Percentiles rank a stretch among this genome's conserved stretches.
Conservation (phyloP, 2,797 vertebrate genomes). For the Strix occidentalis region DNA sequence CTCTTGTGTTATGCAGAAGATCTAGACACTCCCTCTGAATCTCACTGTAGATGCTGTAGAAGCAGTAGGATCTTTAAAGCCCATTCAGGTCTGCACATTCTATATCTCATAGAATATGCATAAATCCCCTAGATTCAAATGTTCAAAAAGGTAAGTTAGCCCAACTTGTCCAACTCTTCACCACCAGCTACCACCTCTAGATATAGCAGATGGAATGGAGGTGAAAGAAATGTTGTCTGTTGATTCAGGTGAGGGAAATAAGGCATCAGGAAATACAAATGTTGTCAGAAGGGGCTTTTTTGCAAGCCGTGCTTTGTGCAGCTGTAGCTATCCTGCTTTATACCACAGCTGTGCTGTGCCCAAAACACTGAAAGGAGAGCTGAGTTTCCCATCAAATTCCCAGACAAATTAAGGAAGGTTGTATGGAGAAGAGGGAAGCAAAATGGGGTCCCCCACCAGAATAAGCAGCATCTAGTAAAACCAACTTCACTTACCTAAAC, state of each 20-base stretch:
- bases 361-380: background rate
- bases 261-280: background rate
- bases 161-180: background rate
- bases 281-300: background rate
- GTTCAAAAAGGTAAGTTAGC: background rate
- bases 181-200: background rate
- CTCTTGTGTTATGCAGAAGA: background rate
- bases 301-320: background rate
- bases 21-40: background rate
- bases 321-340: background rate
- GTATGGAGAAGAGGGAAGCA: background rate
- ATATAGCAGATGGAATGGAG: background rate
- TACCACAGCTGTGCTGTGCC: background rate
- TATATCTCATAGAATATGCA: background rate
- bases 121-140: background rate
- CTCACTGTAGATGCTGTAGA: background rate
- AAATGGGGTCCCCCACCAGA: background rate
- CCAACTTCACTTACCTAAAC: fast-evolving
- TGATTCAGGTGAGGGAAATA: background rate
- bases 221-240: background rate
- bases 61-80: background rate
- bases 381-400: background rate
- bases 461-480: background rate
- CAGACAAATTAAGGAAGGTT: background rate
- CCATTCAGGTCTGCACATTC: background rate